Evolutionary conservation across 2,797 vertebrate genomes (phyloP).

Genomic region (Artibeus lituratus): DNA sequence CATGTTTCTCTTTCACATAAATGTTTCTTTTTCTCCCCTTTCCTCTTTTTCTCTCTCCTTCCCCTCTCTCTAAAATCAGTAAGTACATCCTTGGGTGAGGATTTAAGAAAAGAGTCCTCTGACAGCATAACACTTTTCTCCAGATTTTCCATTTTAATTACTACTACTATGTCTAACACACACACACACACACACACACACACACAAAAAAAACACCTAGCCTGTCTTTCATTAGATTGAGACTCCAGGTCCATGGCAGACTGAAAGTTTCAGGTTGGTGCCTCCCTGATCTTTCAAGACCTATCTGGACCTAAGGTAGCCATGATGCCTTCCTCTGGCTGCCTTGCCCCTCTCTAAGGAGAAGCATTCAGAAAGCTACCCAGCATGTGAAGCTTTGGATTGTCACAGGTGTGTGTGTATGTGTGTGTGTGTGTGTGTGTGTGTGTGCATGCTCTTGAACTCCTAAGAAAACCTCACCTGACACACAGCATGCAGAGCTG

Average conservation of each 20-base stretch:
- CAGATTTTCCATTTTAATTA: slow-evolving; percentile 29
- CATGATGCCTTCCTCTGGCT: background rate
- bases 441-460: background rate
- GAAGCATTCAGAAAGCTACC: background rate
- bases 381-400: background rate
- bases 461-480: background rate
- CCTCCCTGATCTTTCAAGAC: background rate
- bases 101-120: background rate
- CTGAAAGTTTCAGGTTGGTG: background rate
- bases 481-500: background rate
- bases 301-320: background rate
- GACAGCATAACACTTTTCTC: background rate
- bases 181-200: background rate
- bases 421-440: background rate
- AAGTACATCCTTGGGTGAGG: too few species aligned
- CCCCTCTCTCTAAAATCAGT: too few species aligned
- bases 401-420: background rate
- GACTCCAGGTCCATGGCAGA: background rate
- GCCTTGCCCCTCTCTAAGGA: background rate
- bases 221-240: background rate
- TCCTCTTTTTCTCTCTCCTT: too few species aligned
- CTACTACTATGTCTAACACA: background rate
- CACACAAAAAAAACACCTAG: background rate
- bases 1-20: background rate
- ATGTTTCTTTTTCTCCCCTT: too few species aligned